Evolutionary conservation across 2,113 vertebrate genomes (phyloP).

Genomic region (Ptyas mucosa): DNA sequence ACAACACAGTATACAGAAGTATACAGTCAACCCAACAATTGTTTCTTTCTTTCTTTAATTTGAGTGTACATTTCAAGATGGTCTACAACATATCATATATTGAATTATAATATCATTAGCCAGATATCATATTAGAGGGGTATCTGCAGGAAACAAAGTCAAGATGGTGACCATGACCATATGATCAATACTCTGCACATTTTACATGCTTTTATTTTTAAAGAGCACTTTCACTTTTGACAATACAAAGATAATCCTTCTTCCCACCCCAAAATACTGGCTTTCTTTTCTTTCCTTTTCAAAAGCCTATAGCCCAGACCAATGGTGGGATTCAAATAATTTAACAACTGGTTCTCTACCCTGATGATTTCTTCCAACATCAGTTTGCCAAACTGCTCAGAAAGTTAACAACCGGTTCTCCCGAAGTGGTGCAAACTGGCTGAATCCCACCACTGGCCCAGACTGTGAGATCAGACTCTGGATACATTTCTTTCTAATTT

Average conservation of each 20-base stretch:
- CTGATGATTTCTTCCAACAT: too few relatives aligned
- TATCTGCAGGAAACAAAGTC: background rate
- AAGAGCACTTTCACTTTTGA: background rate
- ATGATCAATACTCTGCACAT: background rate
- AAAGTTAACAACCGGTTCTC: too few relatives aligned
- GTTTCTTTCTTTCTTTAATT: background rate
- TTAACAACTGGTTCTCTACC: too few relatives aligned
- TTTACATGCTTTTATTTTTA: background rate
- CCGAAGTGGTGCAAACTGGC: too few relatives aligned
- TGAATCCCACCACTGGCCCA: too few relatives aligned
- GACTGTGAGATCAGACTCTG: background rate
- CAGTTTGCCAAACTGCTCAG: too few relatives aligned
- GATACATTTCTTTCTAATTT: background rate
- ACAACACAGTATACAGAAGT: background rate
- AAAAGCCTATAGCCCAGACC: background rate
- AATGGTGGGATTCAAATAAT: too few relatives aligned
- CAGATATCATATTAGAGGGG: background rate
- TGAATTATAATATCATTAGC: background rate
- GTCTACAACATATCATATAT: background rate
- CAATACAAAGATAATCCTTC: background rate
- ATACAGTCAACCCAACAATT: background rate
- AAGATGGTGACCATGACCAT: background rate
- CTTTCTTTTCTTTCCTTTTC: background rate
- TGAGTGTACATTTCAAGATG: background rate
- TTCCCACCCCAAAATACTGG: background rate